Evolutionary conservation across 2,888 invertebrate genomes (phyloP).

Genomic region (Phasia obesa): DNA sequence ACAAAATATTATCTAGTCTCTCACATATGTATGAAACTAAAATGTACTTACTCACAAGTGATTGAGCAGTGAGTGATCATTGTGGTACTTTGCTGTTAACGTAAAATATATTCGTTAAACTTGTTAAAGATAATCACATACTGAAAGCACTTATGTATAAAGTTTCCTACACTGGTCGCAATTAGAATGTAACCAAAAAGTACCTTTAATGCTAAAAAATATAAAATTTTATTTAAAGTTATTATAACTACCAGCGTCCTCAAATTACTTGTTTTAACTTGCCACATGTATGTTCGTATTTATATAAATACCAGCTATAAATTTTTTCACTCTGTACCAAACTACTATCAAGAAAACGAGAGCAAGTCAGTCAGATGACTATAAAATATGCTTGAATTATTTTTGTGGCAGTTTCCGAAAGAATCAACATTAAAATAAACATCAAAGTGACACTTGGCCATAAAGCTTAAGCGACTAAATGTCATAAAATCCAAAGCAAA

Average conservation of each 20-base stretch:
- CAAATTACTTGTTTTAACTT: slow-evolving; percentile 17
- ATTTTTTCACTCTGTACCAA: slow-evolving; percentile 24
- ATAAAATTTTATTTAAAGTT: slow-evolving; percentile 48
- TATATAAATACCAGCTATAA: slow-evolving; percentile 6
- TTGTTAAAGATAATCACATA: too few species aligned
- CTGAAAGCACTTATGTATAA: too few species aligned
- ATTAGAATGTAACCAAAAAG: slow-evolving; percentile 1
- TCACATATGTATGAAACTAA: too few species aligned
- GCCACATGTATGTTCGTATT: background rate
- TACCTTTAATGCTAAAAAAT: slow-evolving; percentile 13
- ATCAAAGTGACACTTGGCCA: slow-evolving; percentile 68
- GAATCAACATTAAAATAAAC: slow-evolving; percentile 50
- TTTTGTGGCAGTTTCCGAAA: slow-evolving; percentile 40
- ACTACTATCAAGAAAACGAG: background rate
- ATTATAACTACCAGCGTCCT: slow-evolving; percentile 28
- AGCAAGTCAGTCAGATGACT: slow-evolving; percentile 45
- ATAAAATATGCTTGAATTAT: slow-evolving; percentile 61
- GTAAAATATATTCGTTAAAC: too few species aligned
- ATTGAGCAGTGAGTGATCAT: too few species aligned
- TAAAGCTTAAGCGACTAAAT: slow-evolving; percentile 65
- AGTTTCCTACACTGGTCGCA: background rate
- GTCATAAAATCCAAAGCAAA: slow-evolving; percentile 46
- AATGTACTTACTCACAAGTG: too few species aligned
- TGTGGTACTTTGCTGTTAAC: too few species aligned
- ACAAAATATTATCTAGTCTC: too few species aligned